Evolutionary conservation across 2,113 vertebrate species (phyloP).

Genomic region (Gopherus flavomarginatus): DNA sequence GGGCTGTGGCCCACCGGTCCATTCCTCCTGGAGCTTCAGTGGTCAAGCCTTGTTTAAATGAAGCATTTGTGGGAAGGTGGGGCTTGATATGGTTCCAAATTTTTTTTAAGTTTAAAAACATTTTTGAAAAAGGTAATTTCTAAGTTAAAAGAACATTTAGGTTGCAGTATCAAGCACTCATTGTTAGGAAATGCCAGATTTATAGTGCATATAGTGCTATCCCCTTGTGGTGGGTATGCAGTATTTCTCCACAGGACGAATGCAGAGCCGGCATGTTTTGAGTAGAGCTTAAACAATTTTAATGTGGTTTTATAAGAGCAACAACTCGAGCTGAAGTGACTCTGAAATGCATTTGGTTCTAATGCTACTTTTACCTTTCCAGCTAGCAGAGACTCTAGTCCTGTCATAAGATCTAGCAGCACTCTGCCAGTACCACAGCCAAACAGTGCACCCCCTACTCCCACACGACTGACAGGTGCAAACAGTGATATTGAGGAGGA

Average conservation of each 20-base stretch:
- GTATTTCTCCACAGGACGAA: neutral
- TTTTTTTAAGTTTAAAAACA: neutral
- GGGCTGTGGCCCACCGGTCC: neutral
- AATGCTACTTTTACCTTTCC: neutral
- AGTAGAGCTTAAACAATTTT: neutral
- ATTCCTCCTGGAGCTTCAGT: neutral
- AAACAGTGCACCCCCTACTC: slow-evolving; percentile 86
- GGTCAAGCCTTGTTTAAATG: neutral
- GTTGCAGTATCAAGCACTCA: neutral
- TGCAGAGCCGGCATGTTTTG: neutral
- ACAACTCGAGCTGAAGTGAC: accelerated
- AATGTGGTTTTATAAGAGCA: neutral
- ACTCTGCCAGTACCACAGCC: slow-evolving; percentile 87
- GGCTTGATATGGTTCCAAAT: neutral
- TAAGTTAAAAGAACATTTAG: neutral
- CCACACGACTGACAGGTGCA: slow-evolving; percentile 73
- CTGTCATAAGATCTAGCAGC: slow-evolving; percentile 88
- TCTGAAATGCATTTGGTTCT: accelerated
- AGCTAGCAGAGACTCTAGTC: slow-evolving; percentile 88
- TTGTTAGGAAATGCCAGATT: neutral
- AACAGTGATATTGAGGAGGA: slow-evolving; percentile 80
- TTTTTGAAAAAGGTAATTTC: no score
- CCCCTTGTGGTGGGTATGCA: neutral
- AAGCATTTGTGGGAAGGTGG: neutral
- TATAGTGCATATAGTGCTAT: neutral